These are phyloP conservation scores for Sebastolobus altivelis DNA, from an alignment of 2,797 vertebrate genomes.

Conservation along the genomic window DNA sequence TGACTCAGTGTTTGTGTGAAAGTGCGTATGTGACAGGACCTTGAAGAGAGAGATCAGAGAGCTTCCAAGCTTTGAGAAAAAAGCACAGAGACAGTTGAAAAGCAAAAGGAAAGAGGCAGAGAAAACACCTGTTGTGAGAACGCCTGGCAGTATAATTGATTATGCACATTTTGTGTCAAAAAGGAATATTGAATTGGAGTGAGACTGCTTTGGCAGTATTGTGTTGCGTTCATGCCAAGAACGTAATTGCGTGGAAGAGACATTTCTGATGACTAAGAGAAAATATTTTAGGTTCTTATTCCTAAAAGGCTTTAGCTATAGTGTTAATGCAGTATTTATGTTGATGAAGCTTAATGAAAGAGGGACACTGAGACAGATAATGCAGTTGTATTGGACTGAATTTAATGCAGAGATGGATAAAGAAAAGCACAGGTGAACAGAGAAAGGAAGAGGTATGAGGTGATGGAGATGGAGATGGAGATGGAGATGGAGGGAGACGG, in stretches of 20 bases:
- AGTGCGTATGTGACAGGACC: constrained; percentile 1
- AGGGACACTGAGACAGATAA: background rate
- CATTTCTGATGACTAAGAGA: constrained; percentile 17
- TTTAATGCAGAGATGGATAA: constrained; percentile 12
- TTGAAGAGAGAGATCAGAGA: constrained; percentile 33
- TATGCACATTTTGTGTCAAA: constrained; percentile 20
- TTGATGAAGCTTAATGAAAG: constrained; percentile 19
- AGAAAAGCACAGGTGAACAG: constrained; percentile 25
- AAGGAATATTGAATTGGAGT: constrained; percentile 9
- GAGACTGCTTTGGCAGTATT: constrained; percentile 8
- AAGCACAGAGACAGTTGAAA: constrained; percentile 7
- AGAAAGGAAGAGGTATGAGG: constrained; percentile 14
- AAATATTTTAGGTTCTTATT: constrained; percentile 11
- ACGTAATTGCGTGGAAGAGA: constrained; percentile 11
- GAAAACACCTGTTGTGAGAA: constrained; percentile 25
- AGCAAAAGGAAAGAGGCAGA: background rate
- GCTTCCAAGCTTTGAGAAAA: background rate
- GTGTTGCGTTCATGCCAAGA: constrained; percentile 15
- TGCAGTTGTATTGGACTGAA: constrained; percentile 1
- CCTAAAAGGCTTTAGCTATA: constrained; percentile 23
- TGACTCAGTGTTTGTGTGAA: constrained; percentile 4
- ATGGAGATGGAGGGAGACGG: constrained; percentile 16
- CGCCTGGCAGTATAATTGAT: constrained; percentile 13
- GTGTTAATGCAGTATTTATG: constrained; percentile 17
- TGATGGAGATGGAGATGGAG: constrained; percentile 13